These are phyloP conservation scores for Monodelphis domestica DNA, from an alignment of 2,797 vertebrate genomes.

Conservation along the genomic window DNA sequence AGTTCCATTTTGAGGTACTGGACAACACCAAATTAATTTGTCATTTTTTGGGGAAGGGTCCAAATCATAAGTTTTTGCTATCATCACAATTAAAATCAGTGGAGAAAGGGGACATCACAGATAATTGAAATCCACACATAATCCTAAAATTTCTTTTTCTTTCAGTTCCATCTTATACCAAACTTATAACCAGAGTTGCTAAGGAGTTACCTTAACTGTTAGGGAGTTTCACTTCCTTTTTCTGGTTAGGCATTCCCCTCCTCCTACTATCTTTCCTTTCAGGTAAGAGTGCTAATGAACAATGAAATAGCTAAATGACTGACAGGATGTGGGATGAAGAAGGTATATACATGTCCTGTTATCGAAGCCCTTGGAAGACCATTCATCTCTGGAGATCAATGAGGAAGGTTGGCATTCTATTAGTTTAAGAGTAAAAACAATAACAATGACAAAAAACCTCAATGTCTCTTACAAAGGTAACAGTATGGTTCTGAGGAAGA, in stretches of 20 bases:
- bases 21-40: conserved; percentile 30
- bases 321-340: conserved; percentile 54
- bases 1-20: conserved; percentile 19
- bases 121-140: conserved; percentile 25
- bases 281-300: conserved; percentile 66
- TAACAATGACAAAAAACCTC: conserved; percentile 1
- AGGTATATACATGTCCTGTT: conserved; percentile 50
- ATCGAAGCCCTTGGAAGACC: conserved; percentile 59
- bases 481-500: not conserved
- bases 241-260: not conserved
- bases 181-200: conserved; percentile 21
- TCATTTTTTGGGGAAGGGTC: not conserved
- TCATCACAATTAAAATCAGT: not conserved
- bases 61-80: conserved; percentile 30
- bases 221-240: conserved; percentile 1
- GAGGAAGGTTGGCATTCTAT: conserved; percentile 45
- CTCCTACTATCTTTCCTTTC: conserved; percentile 10
- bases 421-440: conserved; percentile 53
- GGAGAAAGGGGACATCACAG: not conserved
- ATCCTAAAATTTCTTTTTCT: conserved; percentile 33
- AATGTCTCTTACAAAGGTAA: not conserved
- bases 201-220: conserved; percentile 39
- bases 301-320: conserved; percentile 31
- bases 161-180: conserved; percentile 33
- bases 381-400: conserved; percentile 52